phyloP scores from a whole-genome alignment of 2,888 invertebrate genomes.

The Drosophila subquinaria region DNA sequence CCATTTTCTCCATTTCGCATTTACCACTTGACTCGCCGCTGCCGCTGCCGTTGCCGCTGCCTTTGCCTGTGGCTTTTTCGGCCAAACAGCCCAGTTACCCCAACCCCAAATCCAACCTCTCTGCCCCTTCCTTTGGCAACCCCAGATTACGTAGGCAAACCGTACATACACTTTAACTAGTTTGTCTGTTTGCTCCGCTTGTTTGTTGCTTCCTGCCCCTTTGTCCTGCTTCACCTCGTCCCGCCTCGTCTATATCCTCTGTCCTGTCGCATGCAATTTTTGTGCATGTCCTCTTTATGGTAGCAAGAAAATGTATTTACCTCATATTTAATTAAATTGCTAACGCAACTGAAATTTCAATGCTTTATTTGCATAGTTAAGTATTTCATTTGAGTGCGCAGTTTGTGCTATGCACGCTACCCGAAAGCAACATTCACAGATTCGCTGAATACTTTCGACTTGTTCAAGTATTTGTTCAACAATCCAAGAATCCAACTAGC shows the following conservation, averaged over 20 bases:
- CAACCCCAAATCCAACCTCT: background rate
- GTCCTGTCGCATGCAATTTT: conserved; percentile 67
- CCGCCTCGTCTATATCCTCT: background rate
- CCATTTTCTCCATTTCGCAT: conserved; percentile 56
- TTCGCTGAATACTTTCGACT: background rate
- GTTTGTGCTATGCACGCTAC: conserved; percentile 44
- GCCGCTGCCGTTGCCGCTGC: conserved; percentile 32
- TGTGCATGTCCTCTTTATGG: conserved; percentile 66
- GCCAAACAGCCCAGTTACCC: conserved; percentile 47
- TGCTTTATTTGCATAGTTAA: conserved; percentile 74
- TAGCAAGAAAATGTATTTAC: conserved; percentile 63
- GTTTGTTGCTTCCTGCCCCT: conserved; percentile 46
- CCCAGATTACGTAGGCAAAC: conserved; percentile 14
- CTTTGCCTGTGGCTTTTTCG: conserved; percentile 46
- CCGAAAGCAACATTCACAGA: conserved; percentile 1
- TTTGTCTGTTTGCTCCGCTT: conserved; percentile 68
- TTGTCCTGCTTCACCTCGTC: background rate
- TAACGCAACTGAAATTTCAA: conserved; percentile 66
- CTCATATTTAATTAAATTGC: conserved; percentile 79
- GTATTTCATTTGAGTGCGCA: conserved; percentile 44
- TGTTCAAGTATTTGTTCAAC: background rate
- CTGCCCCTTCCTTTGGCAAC: background rate
- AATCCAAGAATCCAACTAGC: background rate
- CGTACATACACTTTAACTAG: conserved; percentile 66
- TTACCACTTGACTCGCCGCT: conserved; percentile 57